Evolutionary conservation across 1,140 invertebrate genomes (phyloP), one percentile per base, ranked within the genome.

Genomic region (Calephelis nemesis): DNA sequence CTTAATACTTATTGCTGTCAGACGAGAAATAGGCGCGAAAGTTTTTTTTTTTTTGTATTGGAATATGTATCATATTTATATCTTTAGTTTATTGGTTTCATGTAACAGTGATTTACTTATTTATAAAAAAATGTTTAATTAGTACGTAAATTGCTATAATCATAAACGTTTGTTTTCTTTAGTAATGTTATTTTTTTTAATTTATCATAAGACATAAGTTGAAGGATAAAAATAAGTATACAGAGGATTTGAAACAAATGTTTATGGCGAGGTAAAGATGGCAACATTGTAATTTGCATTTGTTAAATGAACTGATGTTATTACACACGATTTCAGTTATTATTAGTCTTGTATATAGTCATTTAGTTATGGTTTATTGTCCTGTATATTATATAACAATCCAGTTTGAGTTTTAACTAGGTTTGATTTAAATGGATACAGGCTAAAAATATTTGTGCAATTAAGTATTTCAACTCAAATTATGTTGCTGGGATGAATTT

Each of bases 371-470:
- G 65, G 73, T 80, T 82, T 84, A 73, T 79, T 78, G 76, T 83
- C 80, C 79, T 81, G 71, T 74, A 81, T 73, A 73, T 78, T 82
- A 83, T 88, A 73, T 78, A 82, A 84, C 87, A 88, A 87, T 81
- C 76, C 76, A 66, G 73, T 75, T 76, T 78, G 70, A 75, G 67
- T 71, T 42, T 60, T 62, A 11, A 2, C 52, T 54, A 54, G 9
- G 11, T 54, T 54, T 54, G 8, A 54, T 45, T 45, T 6, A 45
- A 45, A 11, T 19, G 4, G 19, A 19, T 54, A 54, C 19, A 54
- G 19, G 52, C 52, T 54, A 54, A 54, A 11, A 54, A 54, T 9
- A 54, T 54, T 30, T 54, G 49, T 13, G 10, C 11, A 11, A 1
- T 13, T 15, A 0, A 9, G 7, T 9, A 9, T 52, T 52, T 19